Conservation (phyloP, 2,888 invertebrate species). For the Melipona beecheii region DNA sequence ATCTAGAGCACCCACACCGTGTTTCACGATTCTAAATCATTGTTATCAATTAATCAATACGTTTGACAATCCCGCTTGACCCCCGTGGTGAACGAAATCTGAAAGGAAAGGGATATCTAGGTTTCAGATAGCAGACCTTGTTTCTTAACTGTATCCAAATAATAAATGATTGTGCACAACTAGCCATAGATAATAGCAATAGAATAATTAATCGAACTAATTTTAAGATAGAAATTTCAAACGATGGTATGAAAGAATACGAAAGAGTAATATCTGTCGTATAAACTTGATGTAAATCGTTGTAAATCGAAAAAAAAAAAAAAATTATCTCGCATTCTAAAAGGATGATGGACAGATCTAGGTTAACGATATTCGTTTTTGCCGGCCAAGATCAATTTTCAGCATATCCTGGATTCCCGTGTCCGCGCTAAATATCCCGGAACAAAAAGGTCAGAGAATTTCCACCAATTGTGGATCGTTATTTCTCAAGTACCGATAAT, state of each 20-base stretch:
- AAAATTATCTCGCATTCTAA: neutral
- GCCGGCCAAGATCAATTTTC: neutral
- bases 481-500: conserved; percentile 3
- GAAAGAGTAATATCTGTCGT: too few species aligned
- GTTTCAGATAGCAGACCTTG: neutral
- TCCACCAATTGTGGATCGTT: neutral
- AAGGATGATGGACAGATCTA: neutral
- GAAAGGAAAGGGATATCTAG: neutral
- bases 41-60: conserved; percentile 39
- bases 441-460: neutral
- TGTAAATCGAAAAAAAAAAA: too few species aligned
- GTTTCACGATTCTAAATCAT: conserved; percentile 18
- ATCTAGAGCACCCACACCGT: conserved; percentile 60
- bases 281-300: too few species aligned
- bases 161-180: too few species aligned
- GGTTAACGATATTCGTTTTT: neutral
- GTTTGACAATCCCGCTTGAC: conserved; percentile 24
- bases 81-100: conserved; percentile 1
- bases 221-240: too few species aligned
- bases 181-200: too few species aligned
- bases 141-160: neutral
- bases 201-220: too few species aligned
- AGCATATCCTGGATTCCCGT: neutral
- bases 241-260: too few species aligned
- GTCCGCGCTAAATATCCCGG: neutral